These are phyloP conservation scores for Raja brachyura DNA, from an alignment of 2,113 vertebrate species.

Conservation along the genomic window DNA sequence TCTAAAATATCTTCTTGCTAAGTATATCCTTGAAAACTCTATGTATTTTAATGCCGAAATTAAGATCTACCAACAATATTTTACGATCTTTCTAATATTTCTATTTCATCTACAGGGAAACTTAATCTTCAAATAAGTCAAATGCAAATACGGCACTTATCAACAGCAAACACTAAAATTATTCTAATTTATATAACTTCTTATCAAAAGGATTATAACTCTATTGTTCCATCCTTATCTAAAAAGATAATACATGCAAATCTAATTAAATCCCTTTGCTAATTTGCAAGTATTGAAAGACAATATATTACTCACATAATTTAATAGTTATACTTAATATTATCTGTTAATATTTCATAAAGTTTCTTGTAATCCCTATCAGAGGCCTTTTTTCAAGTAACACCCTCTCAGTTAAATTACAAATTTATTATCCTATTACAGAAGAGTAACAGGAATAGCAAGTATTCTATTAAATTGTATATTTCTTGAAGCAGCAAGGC, in stretches of 20 bases:
- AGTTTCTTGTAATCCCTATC: background rate
- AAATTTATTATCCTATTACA: background rate
- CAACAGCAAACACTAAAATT: background rate
- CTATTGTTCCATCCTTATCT: background rate
- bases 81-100: background rate
- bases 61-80: background rate
- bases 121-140: background rate
- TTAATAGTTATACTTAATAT: background rate
- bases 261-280: background rate
- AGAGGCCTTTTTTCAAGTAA: background rate
- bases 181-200: background rate
- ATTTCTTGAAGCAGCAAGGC: background rate
- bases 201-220: background rate
- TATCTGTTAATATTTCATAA: background rate
- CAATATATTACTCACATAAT: background rate
- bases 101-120: background rate
- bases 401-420: background rate
- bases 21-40: background rate
- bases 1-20: background rate
- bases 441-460: background rate
- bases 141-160: background rate
- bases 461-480: background rate
- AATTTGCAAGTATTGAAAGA: conserved; percentile 14
- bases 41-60: background rate
- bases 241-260: background rate